Base-by-base conservation (phyloP, 2,113 vertebrate genomes). In the Thomomys bottae region DNA sequence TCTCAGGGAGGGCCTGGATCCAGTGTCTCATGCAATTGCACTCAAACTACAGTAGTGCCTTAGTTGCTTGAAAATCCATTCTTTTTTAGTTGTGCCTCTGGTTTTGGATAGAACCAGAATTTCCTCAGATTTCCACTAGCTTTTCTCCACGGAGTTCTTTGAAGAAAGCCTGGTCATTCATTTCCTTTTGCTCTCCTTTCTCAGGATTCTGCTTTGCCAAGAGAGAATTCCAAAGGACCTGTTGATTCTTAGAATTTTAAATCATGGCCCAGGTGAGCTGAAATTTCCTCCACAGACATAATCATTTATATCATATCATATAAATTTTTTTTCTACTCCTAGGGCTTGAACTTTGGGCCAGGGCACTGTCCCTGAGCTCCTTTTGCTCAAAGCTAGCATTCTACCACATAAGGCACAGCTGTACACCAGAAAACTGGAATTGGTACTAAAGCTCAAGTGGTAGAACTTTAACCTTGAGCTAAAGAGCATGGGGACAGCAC, bases 211-310 rank as follows among this genome's bases (percentile, higher is more conserved):
- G 20, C 61, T 63, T 83, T 14, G 23, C 17, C 38, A 23, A 26
- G 40, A 66, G 21, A 81, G 14, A 36, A 88, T 45, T 38, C 45
- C 28, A 78, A 45, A 70, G 28, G 36, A 61, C 64, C 30, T 38
- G 34, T 64, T 8, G 5, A 77, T 14, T 78, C 49, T 57, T 76
- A 17, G 63, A 93, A 80, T 93, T 88, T 88, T 36, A 66, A 93
- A 49, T 77, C 70, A 95, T 86, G 88, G 80, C 70, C 63, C 42
- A 76, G 2, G 85, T 95, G 88, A 93, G 68, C 71, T 81, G 40
- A 17, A 42, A 70, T 42, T 63, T 23, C 28, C 40, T 76, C 40
- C 26, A 12, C 57, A 77, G 57, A 78, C 42, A 26, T 42, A 54
- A 76, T 21, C 17, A 76, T 49, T 76, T 54, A n/a, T 23, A 32